Conservation (phyloP, 1,140 invertebrate genomes). For the Tetramorium simillimum region DNA sequence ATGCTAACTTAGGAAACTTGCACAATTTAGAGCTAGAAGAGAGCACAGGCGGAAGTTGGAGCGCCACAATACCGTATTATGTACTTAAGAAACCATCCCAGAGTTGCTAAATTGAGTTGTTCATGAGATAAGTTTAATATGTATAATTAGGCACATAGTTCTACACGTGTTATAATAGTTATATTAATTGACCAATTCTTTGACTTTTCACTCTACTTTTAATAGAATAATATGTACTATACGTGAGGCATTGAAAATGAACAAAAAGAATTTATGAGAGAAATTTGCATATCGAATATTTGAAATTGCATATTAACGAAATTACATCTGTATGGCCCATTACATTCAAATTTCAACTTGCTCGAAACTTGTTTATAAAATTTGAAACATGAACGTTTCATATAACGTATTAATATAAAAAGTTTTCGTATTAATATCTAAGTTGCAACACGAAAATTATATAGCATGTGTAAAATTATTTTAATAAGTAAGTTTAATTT, state of each 20-base stretch:
- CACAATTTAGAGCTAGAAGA: slow-evolving; percentile 45
- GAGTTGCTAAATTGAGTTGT: slow-evolving; percentile 37
- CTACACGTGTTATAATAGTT: slow-evolving; percentile 5
- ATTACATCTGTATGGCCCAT: not conserved
- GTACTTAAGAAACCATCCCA: slow-evolving; percentile 46
- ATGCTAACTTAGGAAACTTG: slow-evolving; percentile 45
- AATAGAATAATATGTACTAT: not conserved
- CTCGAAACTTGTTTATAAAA: slow-evolving; percentile 12
- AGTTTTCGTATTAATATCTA: not conserved
- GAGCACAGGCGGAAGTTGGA: slow-evolving; percentile 19
- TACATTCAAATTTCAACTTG: slow-evolving; percentile 11
- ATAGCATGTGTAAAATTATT: not conserved
- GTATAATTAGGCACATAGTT: slow-evolving; percentile 14
- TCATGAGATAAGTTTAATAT: slow-evolving; percentile 38
- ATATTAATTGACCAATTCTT: not conserved
- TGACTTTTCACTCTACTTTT: not conserved
- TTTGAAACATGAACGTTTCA: not conserved
- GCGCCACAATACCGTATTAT: slow-evolving; percentile 39
- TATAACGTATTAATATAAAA: not conserved
- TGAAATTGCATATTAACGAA: slow-evolving; percentile 2
- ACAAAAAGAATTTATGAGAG: not conserved
- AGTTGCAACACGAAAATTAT: slow-evolving; percentile 12
- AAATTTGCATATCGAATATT: not conserved
- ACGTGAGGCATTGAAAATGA: not conserved
- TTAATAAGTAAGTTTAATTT: slow-evolving; percentile 29